Conservation (phyloP, 2,797 vertebrate species). For the Lepilemur septentrionalis region DNA sequence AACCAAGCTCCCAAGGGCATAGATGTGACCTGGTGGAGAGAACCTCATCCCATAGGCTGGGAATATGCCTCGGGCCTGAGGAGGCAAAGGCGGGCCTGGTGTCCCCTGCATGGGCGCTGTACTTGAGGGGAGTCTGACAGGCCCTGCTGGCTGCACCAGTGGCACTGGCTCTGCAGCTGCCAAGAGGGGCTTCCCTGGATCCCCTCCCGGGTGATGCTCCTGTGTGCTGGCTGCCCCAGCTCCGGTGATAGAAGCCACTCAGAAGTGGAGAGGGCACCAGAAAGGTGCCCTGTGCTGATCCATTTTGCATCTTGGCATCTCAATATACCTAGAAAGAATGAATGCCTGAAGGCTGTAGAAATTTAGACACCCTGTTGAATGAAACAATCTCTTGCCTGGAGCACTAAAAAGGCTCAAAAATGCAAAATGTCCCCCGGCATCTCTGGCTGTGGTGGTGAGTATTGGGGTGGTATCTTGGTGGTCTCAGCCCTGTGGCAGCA, state of each 20-base stretch:
- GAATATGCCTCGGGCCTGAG: not conserved
- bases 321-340: not conserved
- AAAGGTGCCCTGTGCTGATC: not conserved
- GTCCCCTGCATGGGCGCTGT: not conserved
- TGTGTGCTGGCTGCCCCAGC: not conserved
- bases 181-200: not conserved
- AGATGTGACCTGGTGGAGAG: not conserved
- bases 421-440: not conserved
- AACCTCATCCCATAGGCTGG: no score
- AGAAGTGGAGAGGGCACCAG: not conserved
- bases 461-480: not conserved
- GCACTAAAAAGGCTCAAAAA: not conserved
- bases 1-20: not conserved
- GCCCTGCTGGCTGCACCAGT: not conserved
- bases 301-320: not conserved
- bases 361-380: not conserved
- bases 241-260: not conserved
- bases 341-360: not conserved
- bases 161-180: not conserved
- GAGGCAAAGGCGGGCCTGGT: not conserved
- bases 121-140: not conserved
- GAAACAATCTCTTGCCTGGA: not conserved
- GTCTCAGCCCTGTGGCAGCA: not conserved
- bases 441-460: not conserved
- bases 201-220: not conserved